phyloP scores from a whole-genome alignment of 2,888 invertebrate species.

The Bibio marci region DNA sequence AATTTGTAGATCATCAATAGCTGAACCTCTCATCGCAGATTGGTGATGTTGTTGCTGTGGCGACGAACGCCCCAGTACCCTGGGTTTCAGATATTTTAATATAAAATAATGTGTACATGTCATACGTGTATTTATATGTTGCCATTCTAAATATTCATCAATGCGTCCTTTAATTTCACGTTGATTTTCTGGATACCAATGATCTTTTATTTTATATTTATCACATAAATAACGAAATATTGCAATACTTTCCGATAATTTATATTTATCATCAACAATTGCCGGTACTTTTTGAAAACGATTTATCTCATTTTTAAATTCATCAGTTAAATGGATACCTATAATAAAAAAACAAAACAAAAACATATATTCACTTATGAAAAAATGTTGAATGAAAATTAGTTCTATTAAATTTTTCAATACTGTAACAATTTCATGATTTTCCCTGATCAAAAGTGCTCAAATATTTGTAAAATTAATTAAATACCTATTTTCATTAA shows the following conservation, averaged over 20 bases:
- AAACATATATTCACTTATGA: too few relatives aligned
- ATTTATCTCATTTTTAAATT: constrained; percentile 37
- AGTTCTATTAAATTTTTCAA: too few relatives aligned
- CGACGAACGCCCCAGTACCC: constrained; percentile 8
- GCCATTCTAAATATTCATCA: constrained; percentile 56
- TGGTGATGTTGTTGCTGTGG: neutral
- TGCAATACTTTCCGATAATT: constrained; percentile 48
- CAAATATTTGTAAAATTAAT: too few relatives aligned
- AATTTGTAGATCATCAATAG: neutral
- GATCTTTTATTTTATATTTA: constrained; percentile 35
- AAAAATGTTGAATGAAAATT: too few relatives aligned
- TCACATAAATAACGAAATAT: constrained; percentile 47
- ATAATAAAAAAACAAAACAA: constrained; percentile 1
- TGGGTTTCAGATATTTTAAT: constrained; percentile 33
- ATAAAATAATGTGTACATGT: constrained; percentile 41
- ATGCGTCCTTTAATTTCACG: constrained; percentile 37
- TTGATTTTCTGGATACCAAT: constrained; percentile 50
- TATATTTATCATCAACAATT: constrained; percentile 48
- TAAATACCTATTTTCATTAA: too few relatives aligned
- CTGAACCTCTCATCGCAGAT: neutral
- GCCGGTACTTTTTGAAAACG: constrained; percentile 46
- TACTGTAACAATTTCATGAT: neutral
- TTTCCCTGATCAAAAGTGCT: too few relatives aligned
- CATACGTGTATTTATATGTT: constrained; percentile 33
- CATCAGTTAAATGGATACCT: constrained; percentile 47